Evolutionary conservation across 2,797 vertebrate species (phyloP).

Genomic region (Malurus leucopterus): DNA sequence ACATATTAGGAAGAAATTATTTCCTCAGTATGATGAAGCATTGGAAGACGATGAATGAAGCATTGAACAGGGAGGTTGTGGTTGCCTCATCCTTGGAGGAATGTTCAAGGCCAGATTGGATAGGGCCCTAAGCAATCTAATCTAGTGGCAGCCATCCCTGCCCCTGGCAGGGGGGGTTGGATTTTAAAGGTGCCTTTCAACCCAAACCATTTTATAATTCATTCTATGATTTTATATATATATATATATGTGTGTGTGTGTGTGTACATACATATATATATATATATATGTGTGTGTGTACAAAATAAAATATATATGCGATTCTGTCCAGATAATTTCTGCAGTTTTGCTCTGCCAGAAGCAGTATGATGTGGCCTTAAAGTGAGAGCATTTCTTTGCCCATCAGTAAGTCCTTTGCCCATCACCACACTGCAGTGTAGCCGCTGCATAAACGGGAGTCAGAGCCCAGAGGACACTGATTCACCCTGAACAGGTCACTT

Average conservation of each 20-base stretch:
- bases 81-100: neutral
- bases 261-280: too few species aligned
- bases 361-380: neutral
- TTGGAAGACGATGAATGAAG: neutral
- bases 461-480: neutral
- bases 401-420: neutral
- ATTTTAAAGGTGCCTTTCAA: neutral
- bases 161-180: neutral
- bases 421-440: rapidly evolving
- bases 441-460: neutral
- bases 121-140: neutral
- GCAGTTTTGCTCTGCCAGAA: neutral
- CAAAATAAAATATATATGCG: neutral
- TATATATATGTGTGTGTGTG: too few species aligned
- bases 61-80: neutral
- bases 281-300: too few species aligned
- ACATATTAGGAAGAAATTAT: neutral
- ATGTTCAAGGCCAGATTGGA: rapidly evolving
- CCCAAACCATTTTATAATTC: neutral
- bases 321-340: rapidly evolving
- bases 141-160: neutral
- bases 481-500: neutral
- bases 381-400: neutral
- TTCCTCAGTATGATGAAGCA: neutral
- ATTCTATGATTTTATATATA: neutral